phyloP scores from a whole-genome alignment of 2,797 vertebrate species.

The Mus spretus region DNA sequence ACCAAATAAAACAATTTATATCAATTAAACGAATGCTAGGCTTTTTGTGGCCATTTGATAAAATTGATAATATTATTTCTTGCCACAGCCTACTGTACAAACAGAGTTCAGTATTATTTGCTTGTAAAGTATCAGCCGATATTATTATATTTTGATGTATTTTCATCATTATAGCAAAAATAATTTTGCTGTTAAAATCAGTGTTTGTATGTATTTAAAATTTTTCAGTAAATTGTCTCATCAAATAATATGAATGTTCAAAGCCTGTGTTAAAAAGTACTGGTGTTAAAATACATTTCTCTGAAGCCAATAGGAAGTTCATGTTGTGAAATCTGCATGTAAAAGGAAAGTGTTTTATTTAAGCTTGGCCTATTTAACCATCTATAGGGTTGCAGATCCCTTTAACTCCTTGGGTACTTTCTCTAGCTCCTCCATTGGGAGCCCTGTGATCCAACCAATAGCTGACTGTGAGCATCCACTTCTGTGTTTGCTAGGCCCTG shows the following conservation, averaged over 20 bases:
- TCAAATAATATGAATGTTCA: constrained; percentile 87
- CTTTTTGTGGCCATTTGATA: constrained; percentile 95
- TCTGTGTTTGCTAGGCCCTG: too few species aligned
- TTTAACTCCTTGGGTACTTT: too few species aligned
- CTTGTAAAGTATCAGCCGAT: constrained; percentile 95
- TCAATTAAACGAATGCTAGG: constrained; percentile 97
- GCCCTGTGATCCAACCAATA: too few species aligned
- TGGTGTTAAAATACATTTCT: constrained; percentile 90
- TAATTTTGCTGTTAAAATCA: constrained; percentile 92
- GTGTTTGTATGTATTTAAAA: constrained; percentile 92
- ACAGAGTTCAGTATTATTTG: constrained; percentile 96
- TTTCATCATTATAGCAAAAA: constrained; percentile 96
- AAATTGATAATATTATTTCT: constrained; percentile 93
- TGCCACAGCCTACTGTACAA: constrained; percentile 96
- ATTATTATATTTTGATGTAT: constrained; percentile 94
- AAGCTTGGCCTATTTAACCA: constrained; percentile 90
- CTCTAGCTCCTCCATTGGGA: too few species aligned
- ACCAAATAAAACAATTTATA: constrained; percentile 89
- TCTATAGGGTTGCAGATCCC: too few species aligned
- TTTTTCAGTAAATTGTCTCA: constrained; percentile 91
- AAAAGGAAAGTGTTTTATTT: constrained; percentile 92
- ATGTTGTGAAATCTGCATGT: constrained; percentile 89
- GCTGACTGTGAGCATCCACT: too few species aligned
- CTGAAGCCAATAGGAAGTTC: constrained; percentile 90
- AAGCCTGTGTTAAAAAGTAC: constrained; percentile 89